These are phyloP conservation scores for Pelosia muscerda DNA, from an alignment of 2,888 invertebrate species.

Conservation along the genomic window DNA sequence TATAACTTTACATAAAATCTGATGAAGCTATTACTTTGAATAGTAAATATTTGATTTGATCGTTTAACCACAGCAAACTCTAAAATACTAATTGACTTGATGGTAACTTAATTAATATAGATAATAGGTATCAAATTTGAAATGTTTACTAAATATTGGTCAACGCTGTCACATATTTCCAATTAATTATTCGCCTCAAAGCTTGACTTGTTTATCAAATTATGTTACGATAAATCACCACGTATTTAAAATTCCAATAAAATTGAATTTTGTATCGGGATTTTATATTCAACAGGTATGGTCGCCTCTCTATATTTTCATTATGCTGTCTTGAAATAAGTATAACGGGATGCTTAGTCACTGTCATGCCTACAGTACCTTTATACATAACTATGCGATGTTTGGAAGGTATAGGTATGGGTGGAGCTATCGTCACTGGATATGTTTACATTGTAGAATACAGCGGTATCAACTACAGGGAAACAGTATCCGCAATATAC, in stretches of 20 bases:
- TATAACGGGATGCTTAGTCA: slow-evolving; percentile 63
- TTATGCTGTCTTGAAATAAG: slow-evolving; percentile 57
- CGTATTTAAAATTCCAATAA: background rate
- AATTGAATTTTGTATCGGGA: no score
- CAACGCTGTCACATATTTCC: background rate
- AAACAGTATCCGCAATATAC: slow-evolving; percentile 67
- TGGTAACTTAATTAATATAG: background rate
- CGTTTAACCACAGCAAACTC: background rate
- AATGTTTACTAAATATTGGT: slow-evolving; percentile 1
- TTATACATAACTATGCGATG: slow-evolving; percentile 66
- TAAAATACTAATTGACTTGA: background rate
- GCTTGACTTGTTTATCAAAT: background rate
- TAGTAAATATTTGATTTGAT: no score
- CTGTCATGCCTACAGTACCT: slow-evolving; percentile 60
- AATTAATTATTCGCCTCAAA: slow-evolving; percentile 3
- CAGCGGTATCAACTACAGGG: slow-evolving; percentile 65
- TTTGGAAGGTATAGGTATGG: slow-evolving; percentile 71
- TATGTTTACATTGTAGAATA: slow-evolving; percentile 73
- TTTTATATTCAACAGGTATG: slow-evolving; percentile 57
- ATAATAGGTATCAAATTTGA: background rate
- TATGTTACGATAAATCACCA: background rate
- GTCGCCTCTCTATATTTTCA: slow-evolving; percentile 63
- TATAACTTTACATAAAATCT: background rate
- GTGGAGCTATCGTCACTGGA: slow-evolving; percentile 71
- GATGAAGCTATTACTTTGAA: background rate